Percentiles rank a stretch among this genome's conserved stretches.
Conservation (phyloP, 2,113 vertebrate genomes). For the Albula glossodonta region DNA sequence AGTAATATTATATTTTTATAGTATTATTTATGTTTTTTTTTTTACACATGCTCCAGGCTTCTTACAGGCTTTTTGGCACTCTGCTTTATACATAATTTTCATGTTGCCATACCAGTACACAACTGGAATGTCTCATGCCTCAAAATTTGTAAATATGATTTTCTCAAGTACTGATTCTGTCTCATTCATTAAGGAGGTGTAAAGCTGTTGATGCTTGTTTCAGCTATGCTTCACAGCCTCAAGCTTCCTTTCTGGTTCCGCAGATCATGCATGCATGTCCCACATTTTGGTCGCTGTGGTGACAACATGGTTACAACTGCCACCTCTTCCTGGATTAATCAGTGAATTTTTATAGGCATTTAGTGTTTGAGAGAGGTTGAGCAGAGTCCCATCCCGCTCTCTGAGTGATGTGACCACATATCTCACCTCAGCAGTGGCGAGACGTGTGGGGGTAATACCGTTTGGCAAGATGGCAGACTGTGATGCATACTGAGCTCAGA, state of each 20-base stretch:
- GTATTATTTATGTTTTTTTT: too few relatives aligned
- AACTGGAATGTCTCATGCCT: too few relatives aligned
- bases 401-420: conserved; percentile 38
- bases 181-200: neutral
- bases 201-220: neutral
- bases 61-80: too few relatives aligned
- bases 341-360: conserved; percentile 51
- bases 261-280: neutral
- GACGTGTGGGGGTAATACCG: conserved; percentile 40
- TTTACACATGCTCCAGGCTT: too few relatives aligned
- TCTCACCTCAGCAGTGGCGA: conserved; percentile 55
- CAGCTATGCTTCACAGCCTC: neutral
- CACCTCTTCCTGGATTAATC: conserved; percentile 29
- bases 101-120: too few relatives aligned
- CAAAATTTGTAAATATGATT: neutral
- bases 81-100: too few relatives aligned
- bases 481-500: conserved; percentile 43
- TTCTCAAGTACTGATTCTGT: neutral
- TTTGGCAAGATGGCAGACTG: conserved; percentile 49
- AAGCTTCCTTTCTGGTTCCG: neutral
- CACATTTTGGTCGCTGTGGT: neutral
- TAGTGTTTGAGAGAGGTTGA: conserved; percentile 38
- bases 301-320: neutral
- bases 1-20: too few relatives aligned
- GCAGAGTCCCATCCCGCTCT: conserved; percentile 28